A percentile compares a stretch with the other conserved stretches of the same genome.
Evolutionary conservation across 2,113 vertebrate species (phyloP).

Genomic region (Cyphomyrus discorhynchus): DNA sequence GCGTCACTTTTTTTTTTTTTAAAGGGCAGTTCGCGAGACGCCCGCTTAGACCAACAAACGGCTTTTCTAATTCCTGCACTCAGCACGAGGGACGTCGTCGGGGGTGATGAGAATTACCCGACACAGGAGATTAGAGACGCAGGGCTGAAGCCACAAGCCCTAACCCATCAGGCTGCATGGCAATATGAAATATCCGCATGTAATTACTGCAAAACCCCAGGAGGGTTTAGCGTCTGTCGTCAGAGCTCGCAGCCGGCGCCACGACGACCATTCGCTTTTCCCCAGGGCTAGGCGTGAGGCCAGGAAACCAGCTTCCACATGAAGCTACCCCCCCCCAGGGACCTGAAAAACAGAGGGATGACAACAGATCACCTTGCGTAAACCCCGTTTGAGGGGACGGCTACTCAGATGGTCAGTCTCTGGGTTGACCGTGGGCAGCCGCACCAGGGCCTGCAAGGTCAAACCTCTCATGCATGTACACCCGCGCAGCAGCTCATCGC

Average conservation of each 20-base stretch:
- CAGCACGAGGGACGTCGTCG: background rate
- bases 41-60: background rate
- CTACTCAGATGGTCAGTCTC: background rate
- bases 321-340: background rate
- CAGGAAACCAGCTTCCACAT: background rate
- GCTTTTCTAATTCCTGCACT: background rate
- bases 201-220: slow-evolving; percentile 29
- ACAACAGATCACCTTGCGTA: background rate
- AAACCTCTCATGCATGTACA: background rate
- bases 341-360: background rate
- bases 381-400: background rate
- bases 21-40: background rate
- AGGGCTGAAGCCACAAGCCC: background rate
- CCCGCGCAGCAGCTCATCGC: background rate
- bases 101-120: background rate
- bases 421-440: background rate
- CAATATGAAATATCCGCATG: slow-evolving; percentile 22
- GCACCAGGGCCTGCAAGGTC: background rate
- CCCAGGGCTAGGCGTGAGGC: background rate
- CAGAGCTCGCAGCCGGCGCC: background rate
- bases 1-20: background rate
- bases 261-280: background rate
- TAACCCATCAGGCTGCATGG: background rate
- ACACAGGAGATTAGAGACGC: background rate
- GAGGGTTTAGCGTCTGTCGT: background rate